Evolutionary conservation across 2,888 invertebrate genomes (phyloP).

Genomic region (Autographa gamma): DNA sequence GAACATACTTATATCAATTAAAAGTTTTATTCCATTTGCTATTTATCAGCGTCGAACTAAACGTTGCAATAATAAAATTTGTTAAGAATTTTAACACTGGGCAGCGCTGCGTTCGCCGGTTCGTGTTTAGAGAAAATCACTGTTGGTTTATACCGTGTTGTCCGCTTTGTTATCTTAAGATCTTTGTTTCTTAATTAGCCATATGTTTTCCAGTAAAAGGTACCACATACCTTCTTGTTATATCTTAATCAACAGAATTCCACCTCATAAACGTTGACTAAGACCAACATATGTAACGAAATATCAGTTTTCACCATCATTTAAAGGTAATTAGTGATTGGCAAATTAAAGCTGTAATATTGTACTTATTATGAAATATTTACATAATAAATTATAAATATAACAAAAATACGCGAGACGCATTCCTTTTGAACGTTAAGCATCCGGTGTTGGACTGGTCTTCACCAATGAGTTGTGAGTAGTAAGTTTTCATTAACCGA

Average conservation of each 20-base stretch:
- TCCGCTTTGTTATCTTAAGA: slow-evolving; percentile 17
- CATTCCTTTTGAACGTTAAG: slow-evolving; percentile 12
- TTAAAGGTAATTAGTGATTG: slow-evolving; percentile 32
- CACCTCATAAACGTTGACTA: slow-evolving; percentile 28
- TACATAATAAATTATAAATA: slow-evolving; percentile 15
- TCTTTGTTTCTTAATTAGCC: slow-evolving; percentile 36
- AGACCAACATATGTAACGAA: slow-evolving; percentile 19
- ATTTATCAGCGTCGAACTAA: not conserved
- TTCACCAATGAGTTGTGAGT: slow-evolving; percentile 16
- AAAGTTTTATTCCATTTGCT: too few species aligned
- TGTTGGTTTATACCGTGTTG: not conserved
- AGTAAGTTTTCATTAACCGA: not conserved
- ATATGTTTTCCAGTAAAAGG: slow-evolving; percentile 22
- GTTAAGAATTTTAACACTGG: not conserved
- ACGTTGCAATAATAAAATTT: not conserved
- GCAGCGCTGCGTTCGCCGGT: not conserved
- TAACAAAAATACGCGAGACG: slow-evolving; percentile 4
- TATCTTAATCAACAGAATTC: slow-evolving; percentile 8
- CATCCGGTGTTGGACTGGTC: slow-evolving; percentile 15
- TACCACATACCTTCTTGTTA: slow-evolving; percentile 9
- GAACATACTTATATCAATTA: not conserved
- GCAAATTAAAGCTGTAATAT: slow-evolving; percentile 13
- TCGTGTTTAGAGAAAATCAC: not conserved
- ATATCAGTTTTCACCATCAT: slow-evolving; percentile 22
- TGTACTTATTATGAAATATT: slow-evolving; percentile 23